Conservation (phyloP, 1,140 invertebrate species). For the Eriosoma lanigerum region DNA sequence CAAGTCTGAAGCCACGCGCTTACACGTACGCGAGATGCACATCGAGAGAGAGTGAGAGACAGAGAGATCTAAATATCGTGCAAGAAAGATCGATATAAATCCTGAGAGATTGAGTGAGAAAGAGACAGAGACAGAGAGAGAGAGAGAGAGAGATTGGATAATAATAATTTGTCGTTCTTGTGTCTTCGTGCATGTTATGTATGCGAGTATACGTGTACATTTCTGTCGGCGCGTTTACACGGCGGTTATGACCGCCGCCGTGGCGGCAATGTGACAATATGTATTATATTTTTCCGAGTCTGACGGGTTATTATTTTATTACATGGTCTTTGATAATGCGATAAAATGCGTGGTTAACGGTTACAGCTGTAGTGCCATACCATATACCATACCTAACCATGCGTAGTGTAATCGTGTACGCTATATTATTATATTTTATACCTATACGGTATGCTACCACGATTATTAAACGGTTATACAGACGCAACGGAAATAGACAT, state of each 20-base stretch:
- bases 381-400: too few relatives aligned
- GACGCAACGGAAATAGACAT: too few relatives aligned
- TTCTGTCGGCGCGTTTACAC: conserved; percentile 13
- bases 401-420: too few relatives aligned
- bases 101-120: neutral
- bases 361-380: too few relatives aligned
- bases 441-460: too few relatives aligned
- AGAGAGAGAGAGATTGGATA: neutral
- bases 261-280: conserved; percentile 4
- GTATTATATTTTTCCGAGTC: neutral
- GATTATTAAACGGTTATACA: too few relatives aligned
- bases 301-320: conserved; percentile 18
- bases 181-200: neutral
- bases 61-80: too few relatives aligned
- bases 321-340: too few relatives aligned
- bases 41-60: too few relatives aligned
- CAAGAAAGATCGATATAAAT: too few relatives aligned
- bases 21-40: neutral
- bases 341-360: too few relatives aligned
- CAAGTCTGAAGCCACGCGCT: conserved; percentile 3
- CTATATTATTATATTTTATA: too few relatives aligned
- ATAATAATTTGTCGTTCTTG: conserved; percentile 25
- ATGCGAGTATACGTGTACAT: neutral
- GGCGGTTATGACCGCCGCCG: neutral
- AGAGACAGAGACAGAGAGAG: neutral